Base-by-base conservation (phyloP, 1,140 invertebrate species). In the Anastrepha ludens region DNA sequence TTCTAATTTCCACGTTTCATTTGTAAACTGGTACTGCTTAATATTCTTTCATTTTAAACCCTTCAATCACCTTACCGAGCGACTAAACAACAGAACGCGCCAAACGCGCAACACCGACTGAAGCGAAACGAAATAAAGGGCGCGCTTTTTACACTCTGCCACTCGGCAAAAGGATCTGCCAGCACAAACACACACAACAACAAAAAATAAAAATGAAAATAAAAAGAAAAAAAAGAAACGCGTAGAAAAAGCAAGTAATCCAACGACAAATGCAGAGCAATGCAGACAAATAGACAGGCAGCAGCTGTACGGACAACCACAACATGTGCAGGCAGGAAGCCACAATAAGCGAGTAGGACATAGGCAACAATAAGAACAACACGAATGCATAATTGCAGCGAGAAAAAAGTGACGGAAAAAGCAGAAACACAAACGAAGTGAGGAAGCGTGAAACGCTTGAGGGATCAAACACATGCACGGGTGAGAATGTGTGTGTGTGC, bases 71-170 rank as follows among this genome's bases (percentile, higher is more conserved):
- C 5, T 55, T 15, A 39, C 15, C 44, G 64, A 70, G 17, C 4
- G 39, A 60, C 20, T 64, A 13, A 44, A 92, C 90, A 89, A 92
- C 91, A 90, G 91, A 91, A 90, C 91, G 90, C 91, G 91, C 90
- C 91, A 91, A 92, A 91, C 91, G 91, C 91, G 91, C 91, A 92
- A 91, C 90, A 90, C 91, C 91, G 90, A 92, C 91, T 92, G 90
- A 81, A 81, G 17, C 20, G n/a, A 55, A 81, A 81, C n/a, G 74
- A 50, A 81, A n/a, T n/a, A 50, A 81, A 81, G n/a, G 70, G 74
- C 74, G 74, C 74, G 74, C 74, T 81, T 81, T 81, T 81, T 55
- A 81, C 70, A 74, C 47, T 11, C 41, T 74, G 70, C 44, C 41
- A 74, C 50, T 17, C 47, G 50, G 11, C 74, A 20, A 6, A 67